phyloP scores from a whole-genome alignment of 2,113 vertebrate species.

The Rutilus rutilus region DNA sequence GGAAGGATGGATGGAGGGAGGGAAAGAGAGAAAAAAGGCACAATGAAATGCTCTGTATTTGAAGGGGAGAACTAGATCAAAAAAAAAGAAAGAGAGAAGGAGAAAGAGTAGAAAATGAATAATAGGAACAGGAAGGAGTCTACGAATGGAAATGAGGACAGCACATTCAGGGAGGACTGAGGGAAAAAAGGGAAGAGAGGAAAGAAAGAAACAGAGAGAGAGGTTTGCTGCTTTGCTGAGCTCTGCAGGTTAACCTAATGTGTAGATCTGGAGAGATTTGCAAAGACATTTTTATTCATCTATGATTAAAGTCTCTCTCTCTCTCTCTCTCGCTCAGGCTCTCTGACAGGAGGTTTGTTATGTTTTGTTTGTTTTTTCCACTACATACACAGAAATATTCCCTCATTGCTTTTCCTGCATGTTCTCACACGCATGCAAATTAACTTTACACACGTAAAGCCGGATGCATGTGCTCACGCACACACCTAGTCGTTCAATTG shows the following conservation, averaged over 20 bases:
- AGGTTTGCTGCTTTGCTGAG: slow-evolving; percentile 71
- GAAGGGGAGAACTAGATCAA: background rate
- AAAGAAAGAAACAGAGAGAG: slow-evolving; percentile 27
- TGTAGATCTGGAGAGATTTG: slow-evolving; percentile 81
- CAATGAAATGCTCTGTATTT: slow-evolving; percentile 29
- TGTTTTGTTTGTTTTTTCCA: slow-evolving; percentile 45
- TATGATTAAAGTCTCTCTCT: slow-evolving; percentile 73
- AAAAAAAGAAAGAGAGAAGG: background rate
- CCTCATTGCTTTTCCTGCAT: slow-evolving; percentile 47
- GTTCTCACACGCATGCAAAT: slow-evolving; percentile 73
- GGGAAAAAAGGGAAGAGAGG: slow-evolving; percentile 16
- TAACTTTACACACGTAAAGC: slow-evolving; percentile 65
- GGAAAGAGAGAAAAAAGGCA: slow-evolving; percentile 63
- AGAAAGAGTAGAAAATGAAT: slow-evolving; percentile 29
- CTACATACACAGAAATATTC: slow-evolving; percentile 48
- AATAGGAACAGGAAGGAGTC: slow-evolving; percentile 32
- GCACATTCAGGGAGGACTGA: background rate
- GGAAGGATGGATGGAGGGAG: slow-evolving; percentile 69
- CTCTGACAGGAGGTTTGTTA: slow-evolving; percentile 45
- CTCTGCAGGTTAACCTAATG: slow-evolving; percentile 80
- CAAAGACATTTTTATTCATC: slow-evolving; percentile 85
- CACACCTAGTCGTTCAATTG: slow-evolving; percentile 49
- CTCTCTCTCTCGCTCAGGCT: background rate
- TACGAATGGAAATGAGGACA: slow-evolving; percentile 35
- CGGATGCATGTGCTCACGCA: slow-evolving; percentile 34